Evolutionary conservation across 1,140 invertebrate genomes (phyloP), one percentile per base, ranked within the genome.

Genomic region (Akabosia matsudoensis): DNA sequence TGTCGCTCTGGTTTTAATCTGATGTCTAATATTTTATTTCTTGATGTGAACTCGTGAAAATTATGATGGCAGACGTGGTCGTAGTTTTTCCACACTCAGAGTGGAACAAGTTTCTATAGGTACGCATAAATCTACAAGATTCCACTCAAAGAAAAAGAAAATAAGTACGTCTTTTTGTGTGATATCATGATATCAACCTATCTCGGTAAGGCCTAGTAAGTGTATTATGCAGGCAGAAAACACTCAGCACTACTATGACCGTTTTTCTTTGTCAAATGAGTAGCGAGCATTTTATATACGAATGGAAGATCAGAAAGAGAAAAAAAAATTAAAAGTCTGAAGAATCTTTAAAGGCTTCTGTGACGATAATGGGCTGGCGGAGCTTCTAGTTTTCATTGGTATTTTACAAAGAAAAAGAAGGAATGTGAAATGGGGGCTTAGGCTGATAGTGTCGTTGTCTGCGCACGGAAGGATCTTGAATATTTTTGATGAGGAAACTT

Each of bases 1-100:
- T 67, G 61, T 67, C 61, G 61, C 61, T 67, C 61, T 67, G 61
- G 61, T 67, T 67, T 67, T 67, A 67, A 67, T 67, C 61, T 67
- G 61, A 67, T 67, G 61, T 67, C 61, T 67, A 67, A 67, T 67
- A 67, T 67, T 67, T 67, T 67, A 67, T 67, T 67, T 67, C 61
- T 67, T 67, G 61, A 67, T 67, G 61, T 67, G 61, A 67, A 67
- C 61, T 67, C 7, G 61, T 67, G 61, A 67, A 67, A 67, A 67
- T 30, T 67, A 31, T 67, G 61, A 67, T 67, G 61, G 61, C 28
- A 67, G 61, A 14, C 10, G 61, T 31, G 61, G 61, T 67, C 13
- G 61, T 30, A 31, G 61, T 30, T n/a, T n/a, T n/a, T n/a, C n/a
- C n/a, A n/a, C n/a, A n/a, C n/a, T n/a, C n/a, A n/a, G n/a, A n/a